Percentiles rank a stretch among this genome's conserved stretches.
These are phyloP conservation scores for Mirza zaza DNA, from an alignment of 2,113 vertebrate genomes.

Conservation along the genomic window DNA sequence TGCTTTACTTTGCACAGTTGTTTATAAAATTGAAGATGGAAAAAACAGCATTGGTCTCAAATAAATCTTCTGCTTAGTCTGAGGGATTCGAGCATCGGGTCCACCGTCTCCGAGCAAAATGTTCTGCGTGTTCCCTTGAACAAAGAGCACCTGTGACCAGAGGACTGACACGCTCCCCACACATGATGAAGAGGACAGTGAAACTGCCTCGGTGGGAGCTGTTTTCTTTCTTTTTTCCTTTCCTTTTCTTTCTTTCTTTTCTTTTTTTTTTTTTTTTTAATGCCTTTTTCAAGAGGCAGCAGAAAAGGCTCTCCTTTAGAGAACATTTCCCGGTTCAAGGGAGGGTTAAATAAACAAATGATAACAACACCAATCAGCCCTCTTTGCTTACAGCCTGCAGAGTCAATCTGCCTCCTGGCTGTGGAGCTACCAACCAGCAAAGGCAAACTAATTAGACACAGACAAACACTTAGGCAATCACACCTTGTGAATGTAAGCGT, in stretches of 20 bases:
- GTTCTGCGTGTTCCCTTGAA: not conserved
- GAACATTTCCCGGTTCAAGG: slow-evolving; percentile 82
- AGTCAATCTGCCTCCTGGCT: slow-evolving; percentile 90
- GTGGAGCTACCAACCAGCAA: slow-evolving; percentile 88
- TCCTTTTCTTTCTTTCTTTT: too few species aligned
- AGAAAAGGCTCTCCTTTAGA: slow-evolving; percentile 75
- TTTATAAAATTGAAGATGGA: not conserved
- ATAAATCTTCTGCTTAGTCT: not conserved
- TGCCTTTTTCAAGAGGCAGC: slow-evolving; percentile 66
- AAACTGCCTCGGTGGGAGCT: not conserved
- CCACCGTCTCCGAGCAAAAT: not conserved
- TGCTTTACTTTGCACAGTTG: not conserved
- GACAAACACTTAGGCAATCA: slow-evolving; percentile 93
- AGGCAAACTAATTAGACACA: slow-evolving; percentile 92
- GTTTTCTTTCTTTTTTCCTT: not conserved
- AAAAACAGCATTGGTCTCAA: not conserved
- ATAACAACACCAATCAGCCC: slow-evolving; percentile 91
- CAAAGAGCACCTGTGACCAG: not conserved
- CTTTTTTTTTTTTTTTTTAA: not conserved
- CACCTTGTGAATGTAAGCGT: slow-evolving; percentile 92
- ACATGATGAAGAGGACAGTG: not conserved
- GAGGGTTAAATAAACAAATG: slow-evolving; percentile 91
- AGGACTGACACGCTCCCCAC: accelerated
- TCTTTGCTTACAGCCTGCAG: slow-evolving; percentile 88
- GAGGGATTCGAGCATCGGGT: not conserved